phyloP scores from a whole-genome alignment of 2,113 vertebrate genomes.

The Raphicerus campestris region DNA sequence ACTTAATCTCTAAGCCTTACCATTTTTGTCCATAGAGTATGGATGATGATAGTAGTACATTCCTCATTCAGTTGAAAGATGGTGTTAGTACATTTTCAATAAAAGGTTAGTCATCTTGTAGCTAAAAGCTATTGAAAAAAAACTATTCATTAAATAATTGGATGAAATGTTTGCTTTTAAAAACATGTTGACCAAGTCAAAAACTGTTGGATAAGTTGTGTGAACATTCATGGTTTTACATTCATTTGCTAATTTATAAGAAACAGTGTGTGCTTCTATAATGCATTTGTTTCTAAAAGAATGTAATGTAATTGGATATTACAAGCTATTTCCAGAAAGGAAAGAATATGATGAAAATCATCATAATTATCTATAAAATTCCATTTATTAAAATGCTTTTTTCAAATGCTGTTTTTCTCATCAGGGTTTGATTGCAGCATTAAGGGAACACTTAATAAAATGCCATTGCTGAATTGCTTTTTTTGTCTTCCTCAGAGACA shows the following conservation, averaged over 20 bases:
- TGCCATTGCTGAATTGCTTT: background rate
- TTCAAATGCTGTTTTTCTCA: background rate
- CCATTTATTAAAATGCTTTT: background rate
- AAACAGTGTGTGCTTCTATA: background rate
- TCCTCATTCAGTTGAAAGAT: background rate
- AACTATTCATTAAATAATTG: background rate
- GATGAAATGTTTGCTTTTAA: conserved; percentile 19
- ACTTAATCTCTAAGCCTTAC: background rate
- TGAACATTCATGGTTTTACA: background rate
- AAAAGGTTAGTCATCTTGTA: background rate
- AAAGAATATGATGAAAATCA: background rate
- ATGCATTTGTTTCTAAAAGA: background rate
- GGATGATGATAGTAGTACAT: background rate
- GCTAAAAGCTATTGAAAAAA: conserved; percentile 3
- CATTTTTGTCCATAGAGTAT: background rate
- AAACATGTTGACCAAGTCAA: background rate
- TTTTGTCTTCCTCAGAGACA: background rate
- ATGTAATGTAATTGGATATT: background rate
- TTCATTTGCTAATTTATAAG: background rate
- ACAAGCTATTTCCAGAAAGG: background rate
- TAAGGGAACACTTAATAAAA: background rate
- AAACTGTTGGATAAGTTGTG: background rate
- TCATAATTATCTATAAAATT: background rate
- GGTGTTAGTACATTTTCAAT: background rate
- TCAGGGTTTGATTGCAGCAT: background rate